Percentiles rank a stretch among this genome's conserved stretches.
These are phyloP conservation scores for Platycnemis pennipes DNA, from an alignment of 2,888 invertebrate species.

Conservation along the genomic window DNA sequence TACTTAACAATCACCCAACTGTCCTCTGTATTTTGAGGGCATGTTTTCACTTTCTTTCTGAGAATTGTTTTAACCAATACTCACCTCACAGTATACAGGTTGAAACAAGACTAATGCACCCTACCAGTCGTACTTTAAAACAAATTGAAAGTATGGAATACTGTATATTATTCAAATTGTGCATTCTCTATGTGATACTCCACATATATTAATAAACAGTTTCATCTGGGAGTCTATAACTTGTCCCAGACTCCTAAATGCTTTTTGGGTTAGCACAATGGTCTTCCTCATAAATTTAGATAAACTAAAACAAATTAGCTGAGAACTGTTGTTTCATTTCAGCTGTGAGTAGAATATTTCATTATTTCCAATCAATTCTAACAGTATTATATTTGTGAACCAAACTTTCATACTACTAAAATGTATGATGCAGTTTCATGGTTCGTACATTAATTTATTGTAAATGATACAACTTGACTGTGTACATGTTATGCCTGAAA, in stretches of 20 bases:
- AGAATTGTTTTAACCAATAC: not conserved
- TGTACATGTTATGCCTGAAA: constrained; percentile 51
- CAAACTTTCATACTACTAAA: constrained; percentile 11
- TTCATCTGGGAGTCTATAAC: not conserved
- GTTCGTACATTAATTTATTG: constrained; percentile 1
- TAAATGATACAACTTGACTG: constrained; percentile 24
- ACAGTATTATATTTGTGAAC: constrained; percentile 4
- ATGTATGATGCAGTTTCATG: constrained; percentile 42
- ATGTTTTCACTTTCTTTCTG: not conserved
- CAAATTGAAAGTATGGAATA: not conserved
- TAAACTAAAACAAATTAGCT: not conserved
- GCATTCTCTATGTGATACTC: not conserved
- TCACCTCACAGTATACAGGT: not conserved
- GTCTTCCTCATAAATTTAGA: constrained; percentile 53
- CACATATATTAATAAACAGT: not conserved
- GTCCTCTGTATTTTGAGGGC: not conserved
- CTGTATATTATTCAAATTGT: constrained; percentile 7
- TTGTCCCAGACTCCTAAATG: not conserved
- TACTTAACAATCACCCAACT: not conserved
- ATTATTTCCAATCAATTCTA: not conserved
- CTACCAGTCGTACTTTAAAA: not conserved
- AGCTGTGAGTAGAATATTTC: constrained; percentile 8
- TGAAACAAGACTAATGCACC: not conserved
- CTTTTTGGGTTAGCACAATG: not conserved
- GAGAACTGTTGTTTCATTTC: not conserved